Evolutionary conservation across 2,113 vertebrate genomes (phyloP).

Genomic region (Eleginops maclovinus): DNA sequence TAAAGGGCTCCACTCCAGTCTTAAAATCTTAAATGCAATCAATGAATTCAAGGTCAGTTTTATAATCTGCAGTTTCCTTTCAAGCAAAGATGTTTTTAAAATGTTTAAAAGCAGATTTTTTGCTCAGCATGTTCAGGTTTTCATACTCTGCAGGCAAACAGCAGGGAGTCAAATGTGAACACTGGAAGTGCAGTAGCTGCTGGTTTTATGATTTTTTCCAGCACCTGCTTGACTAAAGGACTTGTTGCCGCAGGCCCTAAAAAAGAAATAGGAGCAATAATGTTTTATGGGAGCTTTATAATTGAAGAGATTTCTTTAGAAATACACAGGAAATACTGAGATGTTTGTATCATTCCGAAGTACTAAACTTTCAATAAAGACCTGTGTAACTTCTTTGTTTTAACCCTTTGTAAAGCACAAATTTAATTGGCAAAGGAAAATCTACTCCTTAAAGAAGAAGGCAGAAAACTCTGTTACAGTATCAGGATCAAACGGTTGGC

Average conservation of each 20-base stretch:
- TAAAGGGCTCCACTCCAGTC: neutral
- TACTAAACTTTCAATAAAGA: neutral
- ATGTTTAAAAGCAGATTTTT: neutral
- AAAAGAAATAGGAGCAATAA: neutral
- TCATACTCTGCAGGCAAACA: neutral
- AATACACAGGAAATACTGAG: slow-evolving; percentile 7
- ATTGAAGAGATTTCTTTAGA: slow-evolving; percentile 10
- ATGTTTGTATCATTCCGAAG: neutral
- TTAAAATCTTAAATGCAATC: neutral
- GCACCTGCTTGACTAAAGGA: neutral
- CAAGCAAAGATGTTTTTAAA: neutral
- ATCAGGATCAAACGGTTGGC: neutral
- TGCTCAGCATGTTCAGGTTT: neutral
- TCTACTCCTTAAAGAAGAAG: no score
- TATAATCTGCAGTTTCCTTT: neutral
- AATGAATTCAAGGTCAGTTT: neutral
- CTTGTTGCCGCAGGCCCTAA: no score
- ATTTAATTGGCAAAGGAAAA: neutral
- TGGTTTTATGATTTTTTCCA: neutral
- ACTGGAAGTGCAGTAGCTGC: neutral
- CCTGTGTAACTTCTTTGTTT: neutral
- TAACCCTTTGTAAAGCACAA: neutral
- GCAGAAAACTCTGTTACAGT: neutral
- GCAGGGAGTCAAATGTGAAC: neutral
- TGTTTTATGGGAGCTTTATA: neutral